These are phyloP conservation scores for Monopterus albus DNA, from an alignment of 2,113 vertebrate species.

Conservation along the genomic window DNA sequence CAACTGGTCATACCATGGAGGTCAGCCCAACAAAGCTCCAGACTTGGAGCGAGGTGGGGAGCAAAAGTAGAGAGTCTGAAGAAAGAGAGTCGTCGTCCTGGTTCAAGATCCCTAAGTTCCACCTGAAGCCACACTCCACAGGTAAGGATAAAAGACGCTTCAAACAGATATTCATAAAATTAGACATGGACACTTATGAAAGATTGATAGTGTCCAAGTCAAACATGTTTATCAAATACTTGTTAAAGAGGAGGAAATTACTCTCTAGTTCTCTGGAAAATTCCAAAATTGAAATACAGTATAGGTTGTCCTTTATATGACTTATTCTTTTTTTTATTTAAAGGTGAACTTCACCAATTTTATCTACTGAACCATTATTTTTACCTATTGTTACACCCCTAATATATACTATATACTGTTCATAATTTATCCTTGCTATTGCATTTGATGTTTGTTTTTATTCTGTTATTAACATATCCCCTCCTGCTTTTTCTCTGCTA, in stretches of 20 bases:
- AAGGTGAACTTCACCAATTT: no score
- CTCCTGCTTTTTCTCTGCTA: slow-evolving; percentile 52
- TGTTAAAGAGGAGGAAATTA: no score
- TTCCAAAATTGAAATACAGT: no score
- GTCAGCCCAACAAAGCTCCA: slow-evolving; percentile 67
- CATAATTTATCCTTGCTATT: neutral
- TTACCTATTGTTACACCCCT: no score
- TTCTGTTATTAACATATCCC: slow-evolving; percentile 16
- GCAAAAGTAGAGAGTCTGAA: slow-evolving; percentile 39
- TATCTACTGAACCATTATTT: no score
- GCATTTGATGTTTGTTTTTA: neutral
- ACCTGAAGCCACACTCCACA: slow-evolving; percentile 82
- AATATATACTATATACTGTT: no score
- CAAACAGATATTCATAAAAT: no score
- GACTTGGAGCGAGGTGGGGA: slow-evolving; percentile 57
- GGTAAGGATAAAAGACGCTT: slow-evolving; percentile 64
- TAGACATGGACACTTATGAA: no score
- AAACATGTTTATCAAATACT: no score
- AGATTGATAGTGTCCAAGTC: neutral
- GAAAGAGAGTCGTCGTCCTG: slow-evolving; percentile 80
- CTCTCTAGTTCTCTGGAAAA: no score
- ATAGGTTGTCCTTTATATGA: no score
- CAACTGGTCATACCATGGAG: slow-evolving; percentile 60
- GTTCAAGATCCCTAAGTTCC: slow-evolving; percentile 86
- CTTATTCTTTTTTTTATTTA: no score